Evolutionary conservation across 2,888 invertebrate species (phyloP), one percentile per base, ranked within the genome.

Genomic region (Mamestra brassicae): DNA sequence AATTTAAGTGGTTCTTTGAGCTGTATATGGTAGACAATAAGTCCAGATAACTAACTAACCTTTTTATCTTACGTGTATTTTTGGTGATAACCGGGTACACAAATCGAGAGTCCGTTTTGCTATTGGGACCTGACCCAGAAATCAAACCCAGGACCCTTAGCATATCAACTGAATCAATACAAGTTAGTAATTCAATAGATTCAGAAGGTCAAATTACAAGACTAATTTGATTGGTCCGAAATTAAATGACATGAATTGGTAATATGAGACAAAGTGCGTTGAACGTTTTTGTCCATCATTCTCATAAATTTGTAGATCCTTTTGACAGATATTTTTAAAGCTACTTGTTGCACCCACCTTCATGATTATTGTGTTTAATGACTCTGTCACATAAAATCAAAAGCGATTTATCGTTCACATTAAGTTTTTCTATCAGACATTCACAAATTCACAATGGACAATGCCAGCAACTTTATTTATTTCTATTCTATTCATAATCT

Each of bases 191-290:
- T 79, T 78, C 45, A 74, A 76, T 78, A 68, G 62, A 57, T 66
- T 76, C 38, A 61, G 63, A 76, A 86, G 81, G 77, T 78, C 78
- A 78, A 66, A 62, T 76, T 34, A 50, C 50, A 55, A 67, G 64
- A 69, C 54, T 70, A 60, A 67, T 84, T 81, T 54, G 61, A 81
- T 78, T 71, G 58, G 60, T 60, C 47, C n/a, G 17, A 36, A 55
- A 71, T 62, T 62, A n/a, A 69, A 65, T 77, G 57, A 83, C n/a
- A 17, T 42, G 34, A 60, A 76, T 76, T 45, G 54, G 26, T 36
- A 50, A 45, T 66, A 62, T 61, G 17, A 26, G 38, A 68, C 47
- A 45, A 36, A 7, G 52, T 47, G 60, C 4, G 5, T 58, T 70
- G 15, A 57, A 57, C 2, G 11, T 5, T 55, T 68, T 45, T 55